phyloP scores from a whole-genome alignment of 1,140 invertebrate species.

The Lasioglossum baleicum region DNA sequence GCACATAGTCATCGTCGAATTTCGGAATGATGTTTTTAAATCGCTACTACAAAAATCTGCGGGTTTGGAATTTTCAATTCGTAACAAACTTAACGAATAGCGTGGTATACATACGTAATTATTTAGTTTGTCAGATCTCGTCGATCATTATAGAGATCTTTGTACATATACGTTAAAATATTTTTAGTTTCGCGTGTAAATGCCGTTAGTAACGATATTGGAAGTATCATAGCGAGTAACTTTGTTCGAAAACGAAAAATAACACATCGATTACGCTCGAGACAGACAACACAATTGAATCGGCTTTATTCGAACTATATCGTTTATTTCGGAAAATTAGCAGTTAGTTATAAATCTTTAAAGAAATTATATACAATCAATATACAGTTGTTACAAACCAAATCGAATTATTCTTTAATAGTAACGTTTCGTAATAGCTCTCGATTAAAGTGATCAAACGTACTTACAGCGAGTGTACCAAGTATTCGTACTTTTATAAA shows the following conservation, averaged over 20 bases:
- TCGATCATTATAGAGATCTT: background rate
- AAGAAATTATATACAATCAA: background rate
- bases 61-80: background rate
- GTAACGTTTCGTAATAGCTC: background rate
- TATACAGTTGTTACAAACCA: background rate
- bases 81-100: conserved; percentile 11
- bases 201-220: background rate
- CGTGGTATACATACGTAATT: background rate
- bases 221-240: conserved; percentile 8
- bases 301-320: background rate
- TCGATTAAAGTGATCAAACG: background rate
- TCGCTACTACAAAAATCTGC: conserved; percentile 5
- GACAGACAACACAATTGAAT: background rate
- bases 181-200: background rate
- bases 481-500: too few relatives aligned
- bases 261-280: background rate
- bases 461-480: background rate
- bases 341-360: background rate
- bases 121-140: background rate
- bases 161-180: background rate
- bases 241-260: background rate
- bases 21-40: background rate
- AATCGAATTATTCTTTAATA: background rate
- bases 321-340: background rate
- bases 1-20: background rate